Evolutionary conservation across 2,888 invertebrate species (phyloP), one percentile per base, ranked within the genome.

Genomic region (Dexiosoma caninum): DNA sequence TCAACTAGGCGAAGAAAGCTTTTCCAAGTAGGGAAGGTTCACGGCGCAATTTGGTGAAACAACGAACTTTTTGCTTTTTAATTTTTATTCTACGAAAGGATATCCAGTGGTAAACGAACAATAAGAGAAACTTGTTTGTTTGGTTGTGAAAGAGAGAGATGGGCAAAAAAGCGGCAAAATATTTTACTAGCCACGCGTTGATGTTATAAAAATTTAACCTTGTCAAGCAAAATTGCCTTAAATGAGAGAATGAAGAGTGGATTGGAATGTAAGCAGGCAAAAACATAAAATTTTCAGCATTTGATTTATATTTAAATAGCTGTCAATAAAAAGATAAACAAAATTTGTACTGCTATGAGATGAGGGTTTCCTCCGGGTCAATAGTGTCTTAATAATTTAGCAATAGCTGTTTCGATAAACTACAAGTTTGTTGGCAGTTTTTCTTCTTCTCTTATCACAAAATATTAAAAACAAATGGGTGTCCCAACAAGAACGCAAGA

Each of bases 1-100:
- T 87, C 87, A 88, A 84, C 83, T 78, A 74, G 37, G 70, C 76
- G 67, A 27, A 49, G 53, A 82, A 79, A 72, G 66, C 78, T 66
- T 57, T 70, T 72, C 53, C 27, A 40, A 69, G 62, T 71, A 44
- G 2, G 6, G 12, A 62, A 37, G 37, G 77, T 77, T 77, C 81
- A 77, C 64, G 37, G 76, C 76, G 69, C 79, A 74, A 51, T 57
- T 69, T 57, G 12, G 12, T 37, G n/a, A 57, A 57, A 14, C 2
- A 27, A 27, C 4, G 27, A 27, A 27, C 6, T 5, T 5, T 27
- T 27, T 27, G n/a, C n/a, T n/a, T n/a, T n/a, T n/a, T n/a, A n/a
- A n/a, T n/a, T n/a, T n/a, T n/a, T n/a, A n/a, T n/a, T n/a, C n/a
- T n/a, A n/a, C n/a, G n/a, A n/a, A n/a, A n/a, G n/a, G n/a, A n/a